These are phyloP conservation scores for Platycnemis pennipes DNA, from an alignment of 2,888 invertebrate genomes.

Conservation along the genomic window DNA sequence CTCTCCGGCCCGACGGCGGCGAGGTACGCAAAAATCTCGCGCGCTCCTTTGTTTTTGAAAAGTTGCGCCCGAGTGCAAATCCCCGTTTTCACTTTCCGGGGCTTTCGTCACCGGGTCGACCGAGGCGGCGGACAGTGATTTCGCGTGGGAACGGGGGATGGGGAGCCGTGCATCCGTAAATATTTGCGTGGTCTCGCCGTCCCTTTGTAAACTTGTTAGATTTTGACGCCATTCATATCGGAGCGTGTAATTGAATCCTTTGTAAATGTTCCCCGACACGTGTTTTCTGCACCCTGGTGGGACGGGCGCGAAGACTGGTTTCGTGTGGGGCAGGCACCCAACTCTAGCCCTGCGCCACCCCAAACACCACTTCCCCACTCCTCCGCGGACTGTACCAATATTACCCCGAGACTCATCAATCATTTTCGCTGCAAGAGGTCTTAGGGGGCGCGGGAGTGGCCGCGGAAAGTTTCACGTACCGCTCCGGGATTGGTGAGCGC, in stretches of 20 bases:
- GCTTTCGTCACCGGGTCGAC: not conserved
- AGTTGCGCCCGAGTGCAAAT: not conserved
- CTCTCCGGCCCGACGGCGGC: not conserved
- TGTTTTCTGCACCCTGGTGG: constrained; percentile 33
- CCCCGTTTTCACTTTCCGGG: constrained; percentile 48
- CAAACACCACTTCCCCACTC: too few species aligned
- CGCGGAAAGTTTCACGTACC: constrained; percentile 43
- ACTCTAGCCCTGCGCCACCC: not conserved
- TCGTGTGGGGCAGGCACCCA: too few species aligned
- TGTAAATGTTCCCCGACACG: constrained; percentile 61
- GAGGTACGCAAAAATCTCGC: too few species aligned
- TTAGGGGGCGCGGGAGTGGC: not conserved
- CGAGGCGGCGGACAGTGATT: not conserved
- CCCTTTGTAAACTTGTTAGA: constrained; percentile 66
- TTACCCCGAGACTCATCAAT: constrained; percentile 58
- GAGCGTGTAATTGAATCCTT: constrained; percentile 61
- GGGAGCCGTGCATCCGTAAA: too few species aligned
- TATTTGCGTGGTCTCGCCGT: constrained; percentile 40
- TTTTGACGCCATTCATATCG: constrained; percentile 59
- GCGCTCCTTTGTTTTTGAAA: not conserved
- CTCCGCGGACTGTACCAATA: not conserved
- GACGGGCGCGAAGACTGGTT: not conserved
- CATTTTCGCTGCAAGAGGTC: constrained; percentile 54
- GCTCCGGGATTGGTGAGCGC: not conserved
- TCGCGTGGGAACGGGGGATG: not conserved